Base-by-base conservation (phyloP, 2,113 vertebrate genomes). In the Hiodon alosoides region DNA sequence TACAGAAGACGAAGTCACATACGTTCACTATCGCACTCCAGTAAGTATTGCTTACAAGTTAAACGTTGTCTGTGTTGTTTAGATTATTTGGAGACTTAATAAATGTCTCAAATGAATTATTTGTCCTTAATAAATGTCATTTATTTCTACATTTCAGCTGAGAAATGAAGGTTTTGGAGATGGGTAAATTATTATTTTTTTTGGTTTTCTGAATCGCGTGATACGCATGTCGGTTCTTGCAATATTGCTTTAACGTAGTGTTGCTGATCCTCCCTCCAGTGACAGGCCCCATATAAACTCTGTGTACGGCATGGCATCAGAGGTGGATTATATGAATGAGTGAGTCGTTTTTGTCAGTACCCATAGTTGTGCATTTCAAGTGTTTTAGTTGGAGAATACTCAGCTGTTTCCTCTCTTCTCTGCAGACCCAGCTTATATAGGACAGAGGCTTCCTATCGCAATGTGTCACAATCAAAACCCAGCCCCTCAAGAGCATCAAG, bases 1-100 rank as follows among this genome's bases (percentile, higher is more conserved):
- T 51, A 50, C 79, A 91, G 88, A 84, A 71, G 88, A 89, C 69
- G 89, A 90, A 65, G 16, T 89, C 0, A 87, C 86, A n/a, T 89
- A 86, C 76, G 77, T 90, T 70, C 85, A 85, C 0, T 88, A 86
- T 81, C 82, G 69, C 59, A 81, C 8, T 57, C 77, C 84, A 47
- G 90, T 91, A 81, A 87, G 89, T 88, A 76, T 48, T 0, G 16
- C 31, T 31, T 31, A 31, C 31, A 31, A 31, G 31, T 1, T 31
- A 31, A 31, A 31, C 31, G 31, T 31, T 31, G 31, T 31, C 31
- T 31, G 31, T 31, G 31, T 31, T 2, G 31, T 31, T 31, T 31
- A 31, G 31, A 31, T 31, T 31, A 31, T 31, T 31, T 31, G 31
- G 31, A 31, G 31, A 31, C 31, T 31, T 16, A 5, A 31, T 8